Evolutionary conservation across 2,797 vertebrate species (phyloP), one percentile per base, ranked within the genome.

Genomic region (Chrysocyon brachyurus): DNA sequence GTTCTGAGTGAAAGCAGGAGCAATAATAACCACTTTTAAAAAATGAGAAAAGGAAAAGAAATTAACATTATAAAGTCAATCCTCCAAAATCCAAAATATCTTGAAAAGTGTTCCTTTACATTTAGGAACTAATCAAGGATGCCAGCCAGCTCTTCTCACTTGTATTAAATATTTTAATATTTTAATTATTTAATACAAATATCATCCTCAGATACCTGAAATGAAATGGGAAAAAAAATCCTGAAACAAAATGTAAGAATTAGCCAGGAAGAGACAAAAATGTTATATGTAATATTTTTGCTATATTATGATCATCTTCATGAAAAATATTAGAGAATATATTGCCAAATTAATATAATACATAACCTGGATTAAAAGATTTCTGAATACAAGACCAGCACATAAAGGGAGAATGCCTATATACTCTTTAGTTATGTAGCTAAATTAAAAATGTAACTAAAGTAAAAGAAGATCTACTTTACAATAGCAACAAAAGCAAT

Each of bases 371-470:
- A 19, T 81, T 85, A 87, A 75, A 83, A 49, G 6, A 14, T 61
- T 97, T 91, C 31, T 87, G 22, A 22, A 59, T 24, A 61, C 2
- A 56, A 82, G 40, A 85, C 68, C 8, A 46, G 54, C 56, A 73
- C 54, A 26, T 21, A 22, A 79, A 33, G 63, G 4, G 17, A 64
- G 24, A 36, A 17, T 28, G 81, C 15, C 22, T 54, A 36, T 12
- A 49, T 52, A 3, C 15, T 19, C 2, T 88, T 79, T 84, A 31
- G 63, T 78, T 88, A 84, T 22, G 26, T 12, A 87, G 59, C 6
- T 89, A 84, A 91, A 70, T 87, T 56, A 70, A 96, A 96, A 92
- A 36, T 63, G 16, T 56, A 93, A 33, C 33, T 87, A 91, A 91
- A 63, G 6, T 59, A n/a, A 40, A 92, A 92, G 87, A 85, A 73